Base-by-base conservation (phyloP, 2,113 vertebrate genomes). In the Hiodon alosoides region DNA sequence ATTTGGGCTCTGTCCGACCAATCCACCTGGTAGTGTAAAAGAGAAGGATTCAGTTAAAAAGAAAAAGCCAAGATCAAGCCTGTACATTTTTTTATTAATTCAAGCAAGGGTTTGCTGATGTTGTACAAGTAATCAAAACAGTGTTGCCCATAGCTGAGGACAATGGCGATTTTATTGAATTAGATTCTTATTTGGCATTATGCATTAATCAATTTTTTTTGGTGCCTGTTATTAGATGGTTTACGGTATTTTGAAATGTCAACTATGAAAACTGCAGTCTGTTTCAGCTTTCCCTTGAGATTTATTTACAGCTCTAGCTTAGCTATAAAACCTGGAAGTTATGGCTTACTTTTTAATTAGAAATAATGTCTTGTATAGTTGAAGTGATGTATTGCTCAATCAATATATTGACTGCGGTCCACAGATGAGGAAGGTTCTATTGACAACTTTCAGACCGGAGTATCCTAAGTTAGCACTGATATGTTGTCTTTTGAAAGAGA, bases 341-440 rank as follows among this genome's bases (percentile, higher is more conserved):
- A 94, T 93, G 85, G 82, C 89, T 78, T 88, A 88, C 78, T 89
- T 94, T 96, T 96, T 92, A 95, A 95, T 96, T 95, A 95, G 93
- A 92, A 95, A 92, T 94, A 93, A 94, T 94, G 88, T 90, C 88
- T 92, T 92, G 76, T 89, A 90, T 86, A 89, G 85, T 80, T 88
- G 80, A 85, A 89, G 83, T 90, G 87, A 93, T 93, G 86, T 90
- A 94, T 93, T 83, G 85, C 91, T 88, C 89, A 90, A 89, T 90
- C 89, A 83, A 85, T 91, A 87, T 85, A 91, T 91, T 88, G 88
- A 88, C 85, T 76, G 77, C 48, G 53, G 80, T 75, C 65, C 81
- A 68, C 67, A 73, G 73, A 85, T 86, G 87, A 93, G 85, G 84
- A 85, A 89, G 87, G 74, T 9, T 60, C 69, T 80, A 86, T 84